Evolutionary conservation across 2,113 vertebrate genomes (phyloP).

Genomic region (Scytalopus superciliaris): DNA sequence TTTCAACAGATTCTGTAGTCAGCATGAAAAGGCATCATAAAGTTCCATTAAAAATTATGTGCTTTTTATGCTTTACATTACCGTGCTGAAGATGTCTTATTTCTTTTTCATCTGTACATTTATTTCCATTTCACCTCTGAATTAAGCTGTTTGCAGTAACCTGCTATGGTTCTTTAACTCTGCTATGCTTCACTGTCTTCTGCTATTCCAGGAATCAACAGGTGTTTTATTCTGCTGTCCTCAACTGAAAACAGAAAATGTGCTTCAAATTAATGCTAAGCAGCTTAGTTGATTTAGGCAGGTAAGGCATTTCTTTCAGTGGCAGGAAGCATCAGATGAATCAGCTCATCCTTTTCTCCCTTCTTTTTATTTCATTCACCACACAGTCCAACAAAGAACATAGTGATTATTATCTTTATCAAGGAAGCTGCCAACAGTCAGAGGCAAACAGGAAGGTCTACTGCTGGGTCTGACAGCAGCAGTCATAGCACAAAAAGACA

Average conservation of each 20-base stretch:
- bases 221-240: not conserved
- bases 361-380: not conserved
- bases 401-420: not conserved
- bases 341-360: not conserved
- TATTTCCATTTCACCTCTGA: not conserved
- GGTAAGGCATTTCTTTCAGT: not conserved
- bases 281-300: not conserved
- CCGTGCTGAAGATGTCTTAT: not conserved
- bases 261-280: not conserved
- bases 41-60: constrained; percentile 38
- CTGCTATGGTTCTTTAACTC: not conserved
- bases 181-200: not conserved
- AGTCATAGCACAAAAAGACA: not conserved
- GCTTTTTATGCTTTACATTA: constrained; percentile 25
- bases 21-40: constrained; percentile 29
- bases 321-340: not conserved
- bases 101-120: not conserved
- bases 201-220: not conserved
- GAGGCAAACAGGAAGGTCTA: not conserved
- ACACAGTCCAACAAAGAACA: not conserved
- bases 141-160: not conserved
- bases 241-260: not conserved
- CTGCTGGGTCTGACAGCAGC: not conserved
- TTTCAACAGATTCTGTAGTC: constrained; percentile 11
- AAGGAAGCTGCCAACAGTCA: not conserved